These are phyloP conservation scores for Chrysemys picta DNA, from an alignment of 2,113 vertebrate species.

Conservation along the genomic window DNA sequence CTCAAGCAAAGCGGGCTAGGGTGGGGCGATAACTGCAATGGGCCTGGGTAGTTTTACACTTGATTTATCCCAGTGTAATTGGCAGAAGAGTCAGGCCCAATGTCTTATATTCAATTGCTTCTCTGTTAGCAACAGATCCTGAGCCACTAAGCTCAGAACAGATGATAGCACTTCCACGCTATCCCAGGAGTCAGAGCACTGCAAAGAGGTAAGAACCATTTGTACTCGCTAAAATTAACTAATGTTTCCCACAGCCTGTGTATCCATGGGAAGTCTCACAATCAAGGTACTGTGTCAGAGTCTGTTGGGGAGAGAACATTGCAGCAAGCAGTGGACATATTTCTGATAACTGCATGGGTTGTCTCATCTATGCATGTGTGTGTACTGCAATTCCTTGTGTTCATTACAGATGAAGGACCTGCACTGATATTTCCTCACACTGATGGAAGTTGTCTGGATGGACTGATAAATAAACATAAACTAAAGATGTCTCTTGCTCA, in stretches of 20 bases:
- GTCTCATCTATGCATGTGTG: not conserved
- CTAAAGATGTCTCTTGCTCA: not conserved
- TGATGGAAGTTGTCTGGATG: not conserved
- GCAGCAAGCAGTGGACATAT: not conserved
- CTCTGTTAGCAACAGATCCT: not conserved
- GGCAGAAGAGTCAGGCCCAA: not conserved
- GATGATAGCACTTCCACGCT: not conserved
- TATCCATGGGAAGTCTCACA: not conserved
- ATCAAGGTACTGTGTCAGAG: fast-evolving
- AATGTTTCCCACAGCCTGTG: not conserved
- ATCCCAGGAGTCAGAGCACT: not conserved
- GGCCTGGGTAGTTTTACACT: not conserved
- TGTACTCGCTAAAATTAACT: not conserved
- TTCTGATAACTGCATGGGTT: not conserved
- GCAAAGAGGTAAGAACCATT: not conserved
- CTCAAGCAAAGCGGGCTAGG: not conserved
- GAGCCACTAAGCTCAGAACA: not conserved
- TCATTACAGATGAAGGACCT: not conserved
- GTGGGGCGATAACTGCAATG: not conserved
- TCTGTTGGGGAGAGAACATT: not conserved
- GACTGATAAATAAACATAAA: fast-evolving
- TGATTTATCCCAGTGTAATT: not conserved
- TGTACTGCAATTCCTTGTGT: not conserved
- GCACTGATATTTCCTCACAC: not conserved
- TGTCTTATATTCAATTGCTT: not conserved